These are phyloP conservation scores for Tachyglossus aculeatus DNA, from an alignment of 2,797 vertebrate genomes.

Conservation along the genomic window DNA sequence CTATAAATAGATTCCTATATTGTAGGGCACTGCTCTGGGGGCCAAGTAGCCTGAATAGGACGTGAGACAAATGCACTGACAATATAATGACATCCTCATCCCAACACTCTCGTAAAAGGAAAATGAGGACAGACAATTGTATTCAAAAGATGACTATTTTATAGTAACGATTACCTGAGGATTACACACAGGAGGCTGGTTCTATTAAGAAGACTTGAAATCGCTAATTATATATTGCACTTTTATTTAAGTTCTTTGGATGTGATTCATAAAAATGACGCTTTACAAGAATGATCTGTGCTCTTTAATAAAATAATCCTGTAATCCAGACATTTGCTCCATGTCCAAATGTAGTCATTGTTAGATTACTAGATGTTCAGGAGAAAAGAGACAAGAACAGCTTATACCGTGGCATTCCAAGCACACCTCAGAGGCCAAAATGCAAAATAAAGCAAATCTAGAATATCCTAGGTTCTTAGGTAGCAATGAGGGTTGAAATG, in stretches of 20 bases:
- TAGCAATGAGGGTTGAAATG: too few relatives aligned
- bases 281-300: slow-evolving; percentile 53
- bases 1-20: neutral
- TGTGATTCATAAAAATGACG: slow-evolving; percentile 71
- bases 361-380: slow-evolving; percentile 6
- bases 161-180: slow-evolving; percentile 76
- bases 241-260: slow-evolving; percentile 69
- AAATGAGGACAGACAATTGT: slow-evolving; percentile 67
- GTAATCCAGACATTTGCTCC: slow-evolving; percentile 43
- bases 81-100: slow-evolving; percentile 61
- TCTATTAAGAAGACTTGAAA: slow-evolving; percentile 65
- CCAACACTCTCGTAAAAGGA: slow-evolving; percentile 61
- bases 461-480: too few relatives aligned
- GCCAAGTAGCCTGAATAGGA: slow-evolving; percentile 46
- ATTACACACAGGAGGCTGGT: slow-evolving; percentile 75
- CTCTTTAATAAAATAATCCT: slow-evolving; percentile 56
- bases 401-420: too few relatives aligned
- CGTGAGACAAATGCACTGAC: slow-evolving; percentile 53
- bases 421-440: too few relatives aligned
- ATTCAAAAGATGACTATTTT: slow-evolving; percentile 72
- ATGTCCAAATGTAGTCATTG: slow-evolving; percentile 14
- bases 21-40: neutral
- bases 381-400: neutral
- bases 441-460: too few relatives aligned
- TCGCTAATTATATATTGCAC: slow-evolving; percentile 68